These are phyloP conservation scores for Laodelphax striatellus DNA, from an alignment of 1,140 invertebrate species.

Conservation along the genomic window DNA sequence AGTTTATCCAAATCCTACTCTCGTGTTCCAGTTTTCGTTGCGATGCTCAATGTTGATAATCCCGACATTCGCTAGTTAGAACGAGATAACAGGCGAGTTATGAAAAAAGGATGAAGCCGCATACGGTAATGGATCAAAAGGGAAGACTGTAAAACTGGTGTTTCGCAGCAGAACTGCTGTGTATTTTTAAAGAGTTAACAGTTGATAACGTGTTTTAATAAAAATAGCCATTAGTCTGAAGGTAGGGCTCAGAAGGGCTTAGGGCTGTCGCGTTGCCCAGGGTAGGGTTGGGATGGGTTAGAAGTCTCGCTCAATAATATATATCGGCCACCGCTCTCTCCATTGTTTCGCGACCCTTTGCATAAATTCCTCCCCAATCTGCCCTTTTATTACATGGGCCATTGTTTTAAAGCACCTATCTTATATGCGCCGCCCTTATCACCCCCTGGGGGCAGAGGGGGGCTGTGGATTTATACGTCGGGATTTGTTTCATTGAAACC, in stretches of 20 bases:
- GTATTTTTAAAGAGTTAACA: conserved; percentile 1
- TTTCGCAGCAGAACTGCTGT: background rate
- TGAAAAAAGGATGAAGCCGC: too few relatives aligned
- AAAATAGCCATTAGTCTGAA: conserved; percentile 1
- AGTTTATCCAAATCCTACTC: too few relatives aligned
- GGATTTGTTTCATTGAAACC: conserved; percentile 2
- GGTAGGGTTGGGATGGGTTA: background rate
- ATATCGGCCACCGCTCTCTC: background rate
- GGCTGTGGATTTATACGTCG: background rate
- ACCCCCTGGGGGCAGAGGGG: background rate
- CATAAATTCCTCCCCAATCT: conserved; percentile 1
- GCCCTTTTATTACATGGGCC: conserved; percentile 1
- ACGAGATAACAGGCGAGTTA: too few relatives aligned
- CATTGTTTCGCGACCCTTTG: background rate
- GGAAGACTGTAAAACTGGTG: too few relatives aligned
- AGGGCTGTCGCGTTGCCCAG: too few relatives aligned
- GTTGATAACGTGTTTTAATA: conserved; percentile 3
- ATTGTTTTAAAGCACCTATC: conserved; percentile 4
- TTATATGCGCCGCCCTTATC: background rate
- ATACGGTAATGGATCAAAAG: too few relatives aligned
- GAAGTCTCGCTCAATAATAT: background rate
- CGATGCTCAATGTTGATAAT: too few relatives aligned
- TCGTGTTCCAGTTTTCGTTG: too few relatives aligned
- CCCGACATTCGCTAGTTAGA: too few relatives aligned
- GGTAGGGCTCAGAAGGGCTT: background rate